Evolutionary conservation across 2,113 vertebrate genomes (phyloP), one percentile per base, ranked within the genome.

Genomic region (Calonectris borealis): DNA sequence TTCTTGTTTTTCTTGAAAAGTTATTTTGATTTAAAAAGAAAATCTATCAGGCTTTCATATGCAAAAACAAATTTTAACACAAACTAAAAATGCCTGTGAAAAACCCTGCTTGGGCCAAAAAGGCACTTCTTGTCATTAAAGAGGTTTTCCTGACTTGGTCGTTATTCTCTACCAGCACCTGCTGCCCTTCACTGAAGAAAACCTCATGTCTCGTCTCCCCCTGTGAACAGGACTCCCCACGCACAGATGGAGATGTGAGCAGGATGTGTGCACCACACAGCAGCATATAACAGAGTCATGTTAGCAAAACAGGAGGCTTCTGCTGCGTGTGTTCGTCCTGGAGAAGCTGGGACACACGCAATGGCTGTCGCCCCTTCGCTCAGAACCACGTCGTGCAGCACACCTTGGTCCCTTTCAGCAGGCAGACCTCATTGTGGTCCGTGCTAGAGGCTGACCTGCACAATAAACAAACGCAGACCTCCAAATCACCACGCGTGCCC

Each of bases 231-330:
- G 10, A 62, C 10, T 75, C n/a, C 12, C 36, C 11, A 0, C 0
- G 24, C 4, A 17, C 57, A n/a, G 57, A 13, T 1, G 68, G 32
- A 58, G 87, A 54, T 6, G 51, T 4, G 60, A 44, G 64, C 69
- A 87, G 73, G 44, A 32, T 52, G 14, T 1, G n/a, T 21, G 52
- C 57, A 42, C 11, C 36, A 6, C 71, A 5, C 0, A 7, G 64
- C 40, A 51, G 60, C 7, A 2, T 18, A 1, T 1, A 19, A 8
- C 10, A 3, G 26, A 71, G 46, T 8, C 16, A 13, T 1, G 3
- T 16, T 4, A 54, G 68, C 34, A 69, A 69, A 46, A 13, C 54
- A 29, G 11, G 18, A 44, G 69, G 32, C 10, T 68, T 81, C 60
- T 4, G 3, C 54, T 38, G n/a, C 17, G 1, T 38, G 20, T 34